A percentile compares a stretch with the other conserved stretches of the same genome.
Conservation (phyloP, 1,140 invertebrate genomes). For the Helicoverpa zea region DNA sequence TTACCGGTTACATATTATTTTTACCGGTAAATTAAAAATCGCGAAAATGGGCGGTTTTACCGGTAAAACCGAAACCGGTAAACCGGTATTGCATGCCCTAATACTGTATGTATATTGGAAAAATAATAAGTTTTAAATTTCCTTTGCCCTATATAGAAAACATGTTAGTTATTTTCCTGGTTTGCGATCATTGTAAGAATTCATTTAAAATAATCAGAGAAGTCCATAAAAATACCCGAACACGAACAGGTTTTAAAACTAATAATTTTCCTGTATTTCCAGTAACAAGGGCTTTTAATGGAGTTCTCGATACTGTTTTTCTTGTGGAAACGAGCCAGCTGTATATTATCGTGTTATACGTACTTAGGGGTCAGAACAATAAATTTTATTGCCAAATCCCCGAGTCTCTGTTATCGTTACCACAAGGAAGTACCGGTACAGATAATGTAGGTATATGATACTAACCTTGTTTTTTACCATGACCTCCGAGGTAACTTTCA, state of each 20-base stretch:
- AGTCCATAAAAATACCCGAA: neutral
- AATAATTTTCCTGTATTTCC: neutral
- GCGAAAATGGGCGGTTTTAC: too few species aligned
- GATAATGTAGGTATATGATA: constrained; percentile 57
- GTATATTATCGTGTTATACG: constrained; percentile 34
- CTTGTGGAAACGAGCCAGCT: constrained; percentile 4
- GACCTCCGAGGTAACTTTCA: constrained; percentile 89
- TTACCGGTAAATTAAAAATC: too few species aligned
- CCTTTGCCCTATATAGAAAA: neutral
- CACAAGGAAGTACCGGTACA: constrained; percentile 6
- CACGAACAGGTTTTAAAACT: neutral
- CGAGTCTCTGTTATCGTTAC: constrained; percentile 3
- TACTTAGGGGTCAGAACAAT: constrained; percentile 24
- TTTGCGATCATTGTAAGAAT: too few species aligned
- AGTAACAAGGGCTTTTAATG: constrained; percentile 17
- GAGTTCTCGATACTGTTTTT: constrained; percentile 18
- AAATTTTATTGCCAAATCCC: constrained; percentile 35
- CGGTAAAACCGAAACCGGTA: too few species aligned
- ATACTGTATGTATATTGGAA: neutral
- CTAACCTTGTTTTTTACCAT: constrained; percentile 91
- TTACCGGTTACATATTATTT: too few species aligned
- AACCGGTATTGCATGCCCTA: too few species aligned
- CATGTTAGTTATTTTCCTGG: too few species aligned
- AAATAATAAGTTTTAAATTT: neutral
- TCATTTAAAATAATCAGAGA: neutral